A percentile compares a stretch with the other conserved stretches of the same genome.
phyloP scores from a whole-genome alignment of 2,113 vertebrate genomes.

The Raja brachyura region DNA sequence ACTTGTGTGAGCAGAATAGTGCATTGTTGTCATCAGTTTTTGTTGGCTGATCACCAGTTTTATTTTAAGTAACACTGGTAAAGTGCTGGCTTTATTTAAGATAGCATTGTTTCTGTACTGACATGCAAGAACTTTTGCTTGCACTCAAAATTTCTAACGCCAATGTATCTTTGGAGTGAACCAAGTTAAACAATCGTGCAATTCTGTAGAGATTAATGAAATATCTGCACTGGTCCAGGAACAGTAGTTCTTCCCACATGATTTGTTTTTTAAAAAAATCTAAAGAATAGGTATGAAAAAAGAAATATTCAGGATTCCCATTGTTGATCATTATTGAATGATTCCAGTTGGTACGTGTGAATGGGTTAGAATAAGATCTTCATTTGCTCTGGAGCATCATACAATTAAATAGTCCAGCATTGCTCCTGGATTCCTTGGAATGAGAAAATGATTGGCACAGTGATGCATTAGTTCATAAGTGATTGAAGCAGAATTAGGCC shows the following conservation, averaged over 20 bases:
- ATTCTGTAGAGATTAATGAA: not conserved
- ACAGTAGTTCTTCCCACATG: not conserved
- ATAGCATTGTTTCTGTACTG: not conserved
- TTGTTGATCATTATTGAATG: not conserved
- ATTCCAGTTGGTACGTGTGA: not conserved
- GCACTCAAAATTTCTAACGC: not conserved
- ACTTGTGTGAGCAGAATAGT: not conserved
- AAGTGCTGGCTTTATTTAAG: not conserved
- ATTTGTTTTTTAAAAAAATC: not conserved
- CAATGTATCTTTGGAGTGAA: not conserved
- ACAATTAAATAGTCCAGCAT: not conserved
- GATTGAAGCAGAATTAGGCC: too few relatives aligned
- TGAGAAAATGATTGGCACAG: too few relatives aligned
- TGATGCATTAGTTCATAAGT: too few relatives aligned
- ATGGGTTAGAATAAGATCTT: not conserved
- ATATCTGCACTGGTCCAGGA: not conserved
- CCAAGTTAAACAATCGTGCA: not conserved
- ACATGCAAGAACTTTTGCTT: not conserved
- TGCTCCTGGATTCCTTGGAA: not conserved
- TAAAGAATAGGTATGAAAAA: not conserved
- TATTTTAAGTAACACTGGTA: not conserved
- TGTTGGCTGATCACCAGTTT: not conserved
- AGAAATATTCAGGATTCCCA: not conserved
- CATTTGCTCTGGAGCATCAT: not conserved
- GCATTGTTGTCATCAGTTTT: slow-evolving; percentile 1